These are phyloP conservation scores for Macrotrachela quadricornifera DNA, from an alignment of 1,140 invertebrate genomes.

Conservation along the genomic window DNA sequence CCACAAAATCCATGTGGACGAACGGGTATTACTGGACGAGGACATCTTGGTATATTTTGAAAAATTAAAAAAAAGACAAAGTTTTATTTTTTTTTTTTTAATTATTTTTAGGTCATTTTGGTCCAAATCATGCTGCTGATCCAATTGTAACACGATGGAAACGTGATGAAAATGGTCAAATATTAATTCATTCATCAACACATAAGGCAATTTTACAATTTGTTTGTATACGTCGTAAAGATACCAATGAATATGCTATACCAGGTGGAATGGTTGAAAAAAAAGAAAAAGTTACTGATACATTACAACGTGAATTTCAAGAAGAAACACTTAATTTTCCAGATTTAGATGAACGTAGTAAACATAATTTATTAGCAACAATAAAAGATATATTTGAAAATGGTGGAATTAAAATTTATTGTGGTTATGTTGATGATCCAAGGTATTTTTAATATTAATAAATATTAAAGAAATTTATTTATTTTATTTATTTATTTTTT, in stretches of 20 bases:
- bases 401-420: slow-evolving; percentile 20
- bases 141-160: slow-evolving; percentile 46
- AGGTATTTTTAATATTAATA: too few relatives aligned
- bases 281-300: slow-evolving; percentile 45
- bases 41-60: slow-evolving; percentile 28
- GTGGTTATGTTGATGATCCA: slow-evolving; percentile 30
- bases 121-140: slow-evolving; percentile 74
- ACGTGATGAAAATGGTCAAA: background rate
- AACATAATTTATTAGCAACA: slow-evolving; percentile 13
- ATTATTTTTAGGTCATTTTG: slow-evolving; percentile 68
- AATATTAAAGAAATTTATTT: too few relatives aligned
- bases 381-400: background rate
- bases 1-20: slow-evolving; percentile 48
- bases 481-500: too few relatives aligned
- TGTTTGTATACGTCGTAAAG: slow-evolving; percentile 53
- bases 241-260: slow-evolving; percentile 66
- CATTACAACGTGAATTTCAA: slow-evolving; percentile 49
- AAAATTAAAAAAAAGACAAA: background rate
- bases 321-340: slow-evolving; percentile 61
- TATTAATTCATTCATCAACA: slow-evolving; percentile 38
- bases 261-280: slow-evolving; percentile 70
- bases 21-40: slow-evolving; percentile 39
- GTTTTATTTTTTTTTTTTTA: background rate
- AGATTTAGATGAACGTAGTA: slow-evolving; percentile 33
- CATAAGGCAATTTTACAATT: slow-evolving; percentile 6